Conservation (phyloP, 2,797 vertebrate genomes). For the Capromys pilorides region DNA sequence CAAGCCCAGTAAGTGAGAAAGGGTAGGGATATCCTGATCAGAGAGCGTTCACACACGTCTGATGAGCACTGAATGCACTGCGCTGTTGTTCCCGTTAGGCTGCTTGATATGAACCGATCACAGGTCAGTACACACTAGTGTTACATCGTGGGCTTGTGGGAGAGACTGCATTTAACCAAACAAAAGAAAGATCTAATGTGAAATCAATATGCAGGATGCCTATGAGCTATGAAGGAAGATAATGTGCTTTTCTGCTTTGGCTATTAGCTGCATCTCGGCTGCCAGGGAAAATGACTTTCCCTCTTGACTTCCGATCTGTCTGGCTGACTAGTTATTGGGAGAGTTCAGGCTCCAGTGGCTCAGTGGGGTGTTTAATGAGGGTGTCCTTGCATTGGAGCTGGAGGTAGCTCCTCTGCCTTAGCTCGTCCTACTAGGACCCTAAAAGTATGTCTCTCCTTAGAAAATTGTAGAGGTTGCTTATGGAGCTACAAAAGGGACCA, state of each 20-base stretch:
- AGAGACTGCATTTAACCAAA: constrained; percentile 62
- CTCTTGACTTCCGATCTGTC: not conserved
- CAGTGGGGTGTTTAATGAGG: constrained; percentile 38
- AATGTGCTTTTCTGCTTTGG: constrained; percentile 65
- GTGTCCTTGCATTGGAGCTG: not conserved
- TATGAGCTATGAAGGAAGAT: constrained; percentile 54
- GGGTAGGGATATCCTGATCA: not conserved
- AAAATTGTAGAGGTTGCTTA: not conserved
- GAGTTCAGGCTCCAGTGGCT: not conserved
- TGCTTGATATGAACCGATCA: not conserved
- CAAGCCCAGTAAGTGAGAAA: not conserved
- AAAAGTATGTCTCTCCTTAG: not conserved
- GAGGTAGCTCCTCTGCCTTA: not conserved
- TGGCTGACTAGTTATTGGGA: constrained; percentile 40
- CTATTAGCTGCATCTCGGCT: constrained; percentile 58
- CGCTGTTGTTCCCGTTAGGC: not conserved
- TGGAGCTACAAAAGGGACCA: not conserved
- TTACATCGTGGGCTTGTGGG: constrained; percentile 41
- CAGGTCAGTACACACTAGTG: constrained; percentile 16
- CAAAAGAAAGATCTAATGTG: not conserved
- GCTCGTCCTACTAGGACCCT: not conserved
- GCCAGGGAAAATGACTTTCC: constrained; percentile 65
- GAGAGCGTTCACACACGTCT: not conserved
- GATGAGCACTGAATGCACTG: not conserved
- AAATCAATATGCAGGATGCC: constrained; percentile 62